A percentile compares a stretch with the other conserved stretches of the same genome.
Conservation (phyloP, 2,113 vertebrate genomes). For the Ptychochromis oligacanthus region DNA sequence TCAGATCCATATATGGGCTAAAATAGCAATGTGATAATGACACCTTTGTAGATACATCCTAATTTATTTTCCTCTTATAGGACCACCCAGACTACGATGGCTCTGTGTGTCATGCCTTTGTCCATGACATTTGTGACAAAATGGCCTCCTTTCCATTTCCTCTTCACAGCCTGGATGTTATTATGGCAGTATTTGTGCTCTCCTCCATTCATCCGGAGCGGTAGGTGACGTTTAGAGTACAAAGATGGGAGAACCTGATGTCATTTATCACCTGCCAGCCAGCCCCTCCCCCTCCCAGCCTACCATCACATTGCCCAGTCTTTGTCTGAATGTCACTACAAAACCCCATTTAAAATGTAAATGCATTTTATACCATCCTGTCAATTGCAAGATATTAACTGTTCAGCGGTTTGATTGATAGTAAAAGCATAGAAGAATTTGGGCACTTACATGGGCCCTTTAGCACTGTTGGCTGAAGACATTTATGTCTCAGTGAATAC, state of each 20-base stretch:
- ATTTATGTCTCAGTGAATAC: background rate
- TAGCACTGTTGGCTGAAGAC: background rate
- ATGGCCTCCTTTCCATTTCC: conserved; percentile 87
- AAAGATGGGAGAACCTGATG: conserved; percentile 63
- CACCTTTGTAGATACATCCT: background rate
- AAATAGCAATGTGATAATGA: background rate
- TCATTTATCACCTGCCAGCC: conserved; percentile 70
- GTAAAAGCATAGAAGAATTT: background rate
- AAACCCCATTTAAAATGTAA: background rate
- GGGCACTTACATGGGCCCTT: background rate
- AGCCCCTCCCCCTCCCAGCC: conserved; percentile 31
- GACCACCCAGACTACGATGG: conserved; percentile 83
- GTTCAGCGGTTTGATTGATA: background rate
- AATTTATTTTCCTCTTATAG: conserved; percentile 71
- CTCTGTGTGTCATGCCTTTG: conserved; percentile 87
- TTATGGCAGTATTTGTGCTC: conserved; percentile 92
- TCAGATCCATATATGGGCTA: background rate
- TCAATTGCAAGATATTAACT: background rate
- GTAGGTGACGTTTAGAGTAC: conserved; percentile 83
- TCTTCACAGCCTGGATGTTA: conserved; percentile 86
- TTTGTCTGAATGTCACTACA: conserved; percentile 37
- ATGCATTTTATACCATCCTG: background rate
- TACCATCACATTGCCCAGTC: conserved; percentile 10
- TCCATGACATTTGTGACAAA: conserved; percentile 88
- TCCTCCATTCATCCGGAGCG: conserved; percentile 91